phyloP scores from a whole-genome alignment of 2,888 invertebrate genomes.

The Melikaiella ostensackeni region DNA sequence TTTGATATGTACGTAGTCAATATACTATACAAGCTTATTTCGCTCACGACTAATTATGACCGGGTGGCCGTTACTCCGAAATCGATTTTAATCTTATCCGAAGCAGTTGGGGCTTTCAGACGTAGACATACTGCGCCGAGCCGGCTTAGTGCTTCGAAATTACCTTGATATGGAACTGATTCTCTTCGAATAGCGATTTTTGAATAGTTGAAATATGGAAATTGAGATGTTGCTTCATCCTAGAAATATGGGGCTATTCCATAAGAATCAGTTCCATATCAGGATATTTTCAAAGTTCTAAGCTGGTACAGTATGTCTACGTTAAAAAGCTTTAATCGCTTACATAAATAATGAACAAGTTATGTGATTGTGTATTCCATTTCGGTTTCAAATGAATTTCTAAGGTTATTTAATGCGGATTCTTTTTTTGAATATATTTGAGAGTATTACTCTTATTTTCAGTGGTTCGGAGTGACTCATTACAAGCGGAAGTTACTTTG shows the following conservation, averaged over 20 bases:
- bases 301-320: constrained; percentile 25
- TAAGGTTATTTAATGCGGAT: neutral
- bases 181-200: constrained; percentile 7
- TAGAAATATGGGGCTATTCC: constrained; percentile 6
- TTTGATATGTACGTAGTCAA: constrained; percentile 37
- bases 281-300: neutral
- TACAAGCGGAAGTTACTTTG: too few species aligned
- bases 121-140: constrained; percentile 37
- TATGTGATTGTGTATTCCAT: neutral
- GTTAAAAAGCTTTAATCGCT: constrained; percentile 48
- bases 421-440: neutral
- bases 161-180: constrained; percentile 35
- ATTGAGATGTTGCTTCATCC: neutral
- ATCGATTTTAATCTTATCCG: constrained; percentile 62
- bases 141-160: constrained; percentile 18
- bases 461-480: too few species aligned
- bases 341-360: constrained; percentile 9
- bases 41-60: constrained; percentile 62
- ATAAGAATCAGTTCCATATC: constrained; percentile 2
- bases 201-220: constrained; percentile 24
- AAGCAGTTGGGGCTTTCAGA: constrained; percentile 51
- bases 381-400: neutral
- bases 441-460: neutral
- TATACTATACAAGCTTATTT: constrained; percentile 50
- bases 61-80: constrained; percentile 66